Conservation (phyloP, 2,113 vertebrate genomes). For the Sebastes schlegelii region DNA sequence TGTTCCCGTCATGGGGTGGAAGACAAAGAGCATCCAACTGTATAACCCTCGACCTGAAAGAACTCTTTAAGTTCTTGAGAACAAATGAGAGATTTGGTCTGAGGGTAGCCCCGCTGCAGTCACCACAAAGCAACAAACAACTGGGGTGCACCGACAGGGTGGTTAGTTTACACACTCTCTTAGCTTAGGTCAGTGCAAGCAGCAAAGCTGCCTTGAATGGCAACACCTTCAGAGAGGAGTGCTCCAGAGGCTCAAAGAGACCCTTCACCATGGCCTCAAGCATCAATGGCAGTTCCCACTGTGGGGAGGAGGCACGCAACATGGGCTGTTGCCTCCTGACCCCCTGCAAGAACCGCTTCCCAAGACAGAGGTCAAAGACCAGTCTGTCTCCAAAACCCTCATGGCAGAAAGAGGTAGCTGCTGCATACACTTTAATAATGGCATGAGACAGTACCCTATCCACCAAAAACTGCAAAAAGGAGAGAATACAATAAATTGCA, state of each 20-base stretch:
- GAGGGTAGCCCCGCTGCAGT: not conserved
- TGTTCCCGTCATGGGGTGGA: not conserved
- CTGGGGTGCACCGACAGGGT: not conserved
- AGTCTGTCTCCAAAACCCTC: not conserved
- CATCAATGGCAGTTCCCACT: not conserved
- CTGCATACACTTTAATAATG: not conserved
- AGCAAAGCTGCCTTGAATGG: not conserved
- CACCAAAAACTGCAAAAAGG: not conserved
- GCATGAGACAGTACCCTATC: not conserved
- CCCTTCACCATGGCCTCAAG: not conserved
- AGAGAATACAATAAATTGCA: not conserved
- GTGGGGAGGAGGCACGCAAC: not conserved
- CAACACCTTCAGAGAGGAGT: not conserved
- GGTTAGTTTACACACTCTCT: not conserved
- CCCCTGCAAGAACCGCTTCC: not conserved
- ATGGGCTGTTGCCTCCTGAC: not conserved
- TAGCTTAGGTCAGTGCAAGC: not conserved
- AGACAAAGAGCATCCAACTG: not conserved
- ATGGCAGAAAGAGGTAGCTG: not conserved
- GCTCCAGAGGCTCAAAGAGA: not conserved
- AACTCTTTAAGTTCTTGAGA: not conserved
- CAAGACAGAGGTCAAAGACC: not conserved
- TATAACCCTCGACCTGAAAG: not conserved
- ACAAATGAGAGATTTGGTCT: not conserved
- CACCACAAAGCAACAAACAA: not conserved